phyloP scores from a whole-genome alignment of 2,797 vertebrate species.

The Arnoldichthys spilopterus region DNA sequence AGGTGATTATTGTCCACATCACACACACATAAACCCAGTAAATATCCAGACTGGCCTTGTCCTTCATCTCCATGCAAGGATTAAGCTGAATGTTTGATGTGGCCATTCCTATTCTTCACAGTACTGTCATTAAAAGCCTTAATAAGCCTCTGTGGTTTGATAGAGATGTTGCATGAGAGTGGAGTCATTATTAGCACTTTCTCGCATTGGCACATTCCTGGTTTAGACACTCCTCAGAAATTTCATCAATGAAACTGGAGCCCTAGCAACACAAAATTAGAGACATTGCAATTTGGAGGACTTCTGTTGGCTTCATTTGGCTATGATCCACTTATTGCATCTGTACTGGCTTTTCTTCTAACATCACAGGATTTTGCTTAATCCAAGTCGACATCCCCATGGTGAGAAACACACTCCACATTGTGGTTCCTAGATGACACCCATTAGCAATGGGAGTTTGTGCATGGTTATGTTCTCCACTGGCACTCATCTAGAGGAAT shows the following conservation, averaged over 20 bases:
- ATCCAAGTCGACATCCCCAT: background rate
- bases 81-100: conserved; percentile 3
- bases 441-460: background rate
- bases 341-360: background rate
- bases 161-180: background rate
- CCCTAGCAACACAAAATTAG: too few species aligned
- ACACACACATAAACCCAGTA: conserved; percentile 31
- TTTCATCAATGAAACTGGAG: background rate
- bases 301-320: background rate
- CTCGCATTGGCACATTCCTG: background rate
- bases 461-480: conserved; percentile 62
- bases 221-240: conserved; percentile 5
- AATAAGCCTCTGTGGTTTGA: conserved; percentile 8
- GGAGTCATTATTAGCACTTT: background rate
- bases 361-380: conserved; percentile 5
- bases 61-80: conserved; percentile 8
- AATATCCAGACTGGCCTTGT: conserved; percentile 17
- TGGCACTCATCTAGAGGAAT: conserved; percentile 68
- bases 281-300: background rate
- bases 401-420: background rate
- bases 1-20: conserved; percentile 62
- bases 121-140: conserved; percentile 1
- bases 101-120: background rate
- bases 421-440: conserved; percentile 11
- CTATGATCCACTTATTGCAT: conserved; percentile 1